Base-by-base conservation (phyloP, 2,113 vertebrate species). In the Herpailurus yagouaroundi region DNA sequence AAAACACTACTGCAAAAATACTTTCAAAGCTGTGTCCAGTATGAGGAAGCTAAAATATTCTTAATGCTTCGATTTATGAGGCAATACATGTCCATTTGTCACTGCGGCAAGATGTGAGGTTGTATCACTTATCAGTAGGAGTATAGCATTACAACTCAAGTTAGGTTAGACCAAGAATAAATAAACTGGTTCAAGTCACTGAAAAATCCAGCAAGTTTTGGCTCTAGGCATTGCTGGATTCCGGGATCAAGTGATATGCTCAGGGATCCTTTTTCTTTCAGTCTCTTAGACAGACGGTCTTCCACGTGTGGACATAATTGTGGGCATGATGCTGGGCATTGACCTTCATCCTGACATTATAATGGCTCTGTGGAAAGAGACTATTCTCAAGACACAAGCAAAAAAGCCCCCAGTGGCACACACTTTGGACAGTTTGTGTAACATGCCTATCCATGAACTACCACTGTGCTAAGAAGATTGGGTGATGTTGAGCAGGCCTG, bases 41-140 rank as follows among this genome's bases (percentile, higher is more conserved):
- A 23, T 3, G 11, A 57, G 52, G 33, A 91, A 85, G 41, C 23
- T 74, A 60, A 64, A 50, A 13, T 64, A 85, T 89, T 63, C 63
- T 83, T 93, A 71, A 52, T 68, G 45, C 91, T 93, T 88, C 64
- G 55, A n/a, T 83, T 19, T 71, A 41, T 64, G 21, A 71, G 16
- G 0, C 13, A 82, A 4, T 85, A 48, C 55, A 63, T 52, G 15
- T 36, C 3, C 14, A 68, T 80, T 90, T 85, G 25, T 95, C 15
- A 68, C 3, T 68, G 64, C 36, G 57, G 25, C 1, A 83, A 25
- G 8, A 36, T 64, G 1, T 57, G 52, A 89, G 4, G 31, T n/a
- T 60, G 23, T 7, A 76, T 36, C 63, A 73, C 3, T 48, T 52
- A 80, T 9, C n/a, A 29, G 2, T 69, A 69, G 93, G 85, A 84